Conservation (phyloP, 2,113 vertebrate genomes). For the Ursus arctos region DNA sequence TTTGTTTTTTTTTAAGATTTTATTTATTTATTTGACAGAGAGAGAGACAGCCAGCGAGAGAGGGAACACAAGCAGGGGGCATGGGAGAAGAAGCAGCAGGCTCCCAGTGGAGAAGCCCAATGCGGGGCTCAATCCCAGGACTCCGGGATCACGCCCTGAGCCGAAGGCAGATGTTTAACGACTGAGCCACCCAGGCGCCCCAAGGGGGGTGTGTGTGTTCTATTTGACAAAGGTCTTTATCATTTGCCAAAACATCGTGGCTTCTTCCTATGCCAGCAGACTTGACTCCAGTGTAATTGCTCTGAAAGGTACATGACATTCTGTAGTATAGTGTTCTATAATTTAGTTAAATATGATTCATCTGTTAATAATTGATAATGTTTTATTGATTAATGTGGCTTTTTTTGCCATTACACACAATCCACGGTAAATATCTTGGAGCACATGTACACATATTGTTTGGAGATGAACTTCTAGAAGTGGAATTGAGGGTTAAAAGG, state of each 20-base stretch:
- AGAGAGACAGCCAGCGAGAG: no score
- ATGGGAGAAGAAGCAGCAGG: no score
- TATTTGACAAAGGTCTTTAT: constrained; percentile 10
- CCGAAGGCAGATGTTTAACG: no score
- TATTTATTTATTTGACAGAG: no score
- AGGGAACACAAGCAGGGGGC: no score
- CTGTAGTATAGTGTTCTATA: neutral
- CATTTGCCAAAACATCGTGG: neutral
- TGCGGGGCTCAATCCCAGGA: no score
- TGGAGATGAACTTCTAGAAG: neutral
- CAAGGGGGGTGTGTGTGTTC: neutral
- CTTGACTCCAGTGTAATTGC: neutral
- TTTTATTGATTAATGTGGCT: neutral
- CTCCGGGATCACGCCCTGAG: no score
- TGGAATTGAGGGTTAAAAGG: neutral
- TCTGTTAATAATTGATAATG: neutral
- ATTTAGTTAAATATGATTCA: constrained; percentile 18
- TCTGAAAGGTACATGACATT: neutral
- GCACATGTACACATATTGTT: neutral
- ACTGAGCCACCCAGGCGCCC: no score
- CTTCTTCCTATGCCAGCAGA: neutral
- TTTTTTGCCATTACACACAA: neutral
- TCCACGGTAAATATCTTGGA: neutral
- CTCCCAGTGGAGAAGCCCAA: no score
- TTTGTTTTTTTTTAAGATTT: no score